Evolutionary conservation across 2,113 vertebrate genomes (phyloP).

Genomic region (Cryptoleucopteryx plumbea): DNA sequence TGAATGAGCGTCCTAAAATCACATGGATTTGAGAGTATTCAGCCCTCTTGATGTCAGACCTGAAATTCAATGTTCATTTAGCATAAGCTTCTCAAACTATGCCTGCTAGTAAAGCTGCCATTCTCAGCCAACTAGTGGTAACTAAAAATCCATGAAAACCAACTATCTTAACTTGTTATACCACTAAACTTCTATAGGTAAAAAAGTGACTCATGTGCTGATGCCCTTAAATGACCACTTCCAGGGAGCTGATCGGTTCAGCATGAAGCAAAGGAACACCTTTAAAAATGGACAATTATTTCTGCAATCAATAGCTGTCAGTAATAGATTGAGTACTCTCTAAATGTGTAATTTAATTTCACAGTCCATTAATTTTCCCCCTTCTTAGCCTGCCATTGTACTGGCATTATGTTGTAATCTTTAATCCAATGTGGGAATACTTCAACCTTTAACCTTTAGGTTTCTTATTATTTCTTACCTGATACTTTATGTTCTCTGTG

Average conservation of each 20-base stretch:
- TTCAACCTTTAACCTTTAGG: not conserved
- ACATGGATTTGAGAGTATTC: not conserved
- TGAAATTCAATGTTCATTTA: not conserved
- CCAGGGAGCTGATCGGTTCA: not conserved
- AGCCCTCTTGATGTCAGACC: not conserved
- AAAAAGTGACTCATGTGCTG: not conserved
- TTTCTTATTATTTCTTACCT: not conserved
- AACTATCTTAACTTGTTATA: not conserved
- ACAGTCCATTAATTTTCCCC: constrained; percentile 39
- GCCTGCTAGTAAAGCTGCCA: not conserved
- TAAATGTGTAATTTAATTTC: constrained; percentile 67
- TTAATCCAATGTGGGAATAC: not conserved
- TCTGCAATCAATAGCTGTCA: constrained; percentile 56
- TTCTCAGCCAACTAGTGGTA: not conserved
- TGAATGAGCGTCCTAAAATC: not conserved
- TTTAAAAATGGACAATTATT: constrained; percentile 38
- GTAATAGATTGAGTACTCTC: not conserved
- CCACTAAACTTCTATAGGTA: not conserved
- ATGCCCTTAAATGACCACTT: not conserved
- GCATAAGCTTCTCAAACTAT: not conserved
- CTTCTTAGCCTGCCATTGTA: not conserved
- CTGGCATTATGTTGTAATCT: not conserved
- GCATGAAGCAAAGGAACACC: not conserved
- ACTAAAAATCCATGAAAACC: not conserved
- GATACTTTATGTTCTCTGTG: not conserved